Evolutionary conservation across 1,140 invertebrate species (phyloP).

Genomic region (Rhagoletis zephyria): DNA sequence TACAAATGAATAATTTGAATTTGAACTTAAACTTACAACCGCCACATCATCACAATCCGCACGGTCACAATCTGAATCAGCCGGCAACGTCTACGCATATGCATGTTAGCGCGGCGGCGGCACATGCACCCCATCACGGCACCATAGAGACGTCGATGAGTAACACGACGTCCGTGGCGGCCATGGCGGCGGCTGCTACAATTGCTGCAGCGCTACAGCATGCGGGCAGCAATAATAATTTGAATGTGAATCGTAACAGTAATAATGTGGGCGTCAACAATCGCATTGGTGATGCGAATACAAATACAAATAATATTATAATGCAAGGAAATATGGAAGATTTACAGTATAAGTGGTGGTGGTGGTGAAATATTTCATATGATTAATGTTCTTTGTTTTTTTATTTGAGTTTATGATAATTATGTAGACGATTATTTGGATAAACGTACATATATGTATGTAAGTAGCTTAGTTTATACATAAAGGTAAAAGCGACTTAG

Average conservation of each 20-base stretch:
- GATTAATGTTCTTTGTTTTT: not conserved
- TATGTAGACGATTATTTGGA: not conserved
- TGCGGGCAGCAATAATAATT: slow-evolving; percentile 66
- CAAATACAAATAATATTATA: slow-evolving; percentile 69
- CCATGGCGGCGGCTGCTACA: slow-evolving; percentile 68
- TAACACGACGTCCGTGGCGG: slow-evolving; percentile 61
- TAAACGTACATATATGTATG: not conserved
- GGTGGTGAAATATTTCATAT: slow-evolving; percentile 67
- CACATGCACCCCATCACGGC: slow-evolving; percentile 37
- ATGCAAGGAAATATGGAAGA: slow-evolving; percentile 72
- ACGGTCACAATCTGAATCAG: slow-evolving; percentile 59
- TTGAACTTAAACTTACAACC: slow-evolving; percentile 63
- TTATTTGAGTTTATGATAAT: not conserved
- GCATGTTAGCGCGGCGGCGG: not conserved
- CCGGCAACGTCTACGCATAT: slow-evolving; percentile 30
- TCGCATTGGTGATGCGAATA: slow-evolving; percentile 64
- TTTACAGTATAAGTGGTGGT: slow-evolving; percentile 73
- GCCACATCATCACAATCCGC: slow-evolving; percentile 61
- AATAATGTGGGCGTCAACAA: slow-evolving; percentile 61
- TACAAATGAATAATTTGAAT: slow-evolving; percentile 71
- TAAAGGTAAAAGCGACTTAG: not conserved
- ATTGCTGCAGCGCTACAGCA: slow-evolving; percentile 68
- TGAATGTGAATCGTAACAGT: slow-evolving; percentile 69
- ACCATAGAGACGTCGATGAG: slow-evolving; percentile 60
- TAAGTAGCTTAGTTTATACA: not conserved